Percentiles rank a stretch among this genome's conserved stretches.
Conservation (phyloP, 2,113 vertebrate genomes). For the Cervus canadensis region DNA sequence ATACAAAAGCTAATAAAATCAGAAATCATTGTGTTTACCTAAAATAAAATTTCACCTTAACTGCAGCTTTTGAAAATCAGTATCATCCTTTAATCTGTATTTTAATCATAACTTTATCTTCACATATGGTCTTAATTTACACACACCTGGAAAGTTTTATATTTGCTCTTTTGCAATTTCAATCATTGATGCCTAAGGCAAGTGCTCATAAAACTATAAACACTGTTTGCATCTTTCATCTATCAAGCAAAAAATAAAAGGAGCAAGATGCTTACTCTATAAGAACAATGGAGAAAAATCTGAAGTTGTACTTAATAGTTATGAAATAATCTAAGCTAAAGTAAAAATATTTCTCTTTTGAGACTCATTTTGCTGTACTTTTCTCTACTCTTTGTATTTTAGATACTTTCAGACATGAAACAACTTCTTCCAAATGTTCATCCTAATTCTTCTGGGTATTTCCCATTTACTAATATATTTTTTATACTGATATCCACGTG, state of each 20-base stretch:
- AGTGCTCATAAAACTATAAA: constrained; percentile 20
- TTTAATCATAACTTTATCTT: constrained; percentile 37
- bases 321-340: constrained; percentile 32
- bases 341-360: background rate
- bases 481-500: background rate
- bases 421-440: constrained; percentile 44
- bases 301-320: constrained; percentile 45
- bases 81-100: background rate
- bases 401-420: constrained; percentile 41
- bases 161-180: constrained; percentile 31
- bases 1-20: background rate
- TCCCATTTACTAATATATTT: background rate
- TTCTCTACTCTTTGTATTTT: constrained; percentile 50
- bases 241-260: constrained; percentile 28
- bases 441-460: constrained; percentile 34
- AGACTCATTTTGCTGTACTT: constrained; percentile 34
- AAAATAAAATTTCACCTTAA: background rate
- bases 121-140: constrained; percentile 51
- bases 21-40: background rate
- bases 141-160: constrained; percentile 35
- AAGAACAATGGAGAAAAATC: constrained; percentile 34
- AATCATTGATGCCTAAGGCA: background rate
- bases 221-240: background rate
- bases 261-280: background rate
- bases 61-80: background rate